Base-by-base conservation (phyloP, 2,888 invertebrate species). In the Thecophora atra region DNA sequence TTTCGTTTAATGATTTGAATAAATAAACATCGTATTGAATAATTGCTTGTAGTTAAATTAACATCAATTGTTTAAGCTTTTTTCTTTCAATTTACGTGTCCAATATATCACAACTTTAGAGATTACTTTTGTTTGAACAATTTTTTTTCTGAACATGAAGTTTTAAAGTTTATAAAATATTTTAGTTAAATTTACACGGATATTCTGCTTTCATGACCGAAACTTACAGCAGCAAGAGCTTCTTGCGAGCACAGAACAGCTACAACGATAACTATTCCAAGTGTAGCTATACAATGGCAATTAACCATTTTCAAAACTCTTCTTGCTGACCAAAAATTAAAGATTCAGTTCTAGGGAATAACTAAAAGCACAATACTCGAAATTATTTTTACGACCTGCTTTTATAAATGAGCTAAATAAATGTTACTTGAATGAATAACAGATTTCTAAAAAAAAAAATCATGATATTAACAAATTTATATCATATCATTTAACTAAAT, bases 151-250 rank as follows among this genome's bases (percentile, higher is more conserved):
- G 21, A 21, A 56, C 17, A 19, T 13, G 21, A 6, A 13, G 13
- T 5, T 60, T 60, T n/a, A 28, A 28, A 11, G 28, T 28, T 60
- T 60, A 3, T 28, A 60, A 4, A 28, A 17, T 60, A 17, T n/a
- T 26, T 60, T 0, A 37, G 37, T 8, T 60, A n/a, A n/a, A n/a
- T 26, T 28, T 58, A 6, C 1, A 58, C 13, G 28, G n/a, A 8
- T 62, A 62, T 63, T 63, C n/a, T 42, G 51, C 37, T 65, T 26
- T 47, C 47, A 1, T 13, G 44, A 44, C 47, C 17, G n/a, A 47
- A 28, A 75, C 76, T 77, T 74, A 77, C 76, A 67, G 70, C 76
- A 17, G 73, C 72, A 44, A 70, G 44, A 2, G 74, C 72, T 60
- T 74, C 44, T 54, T 60, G 67, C 21, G 74, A 47, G 64, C 66